Conservation (phyloP, 2,888 invertebrate genomes). For the Thecophora atra region DNA sequence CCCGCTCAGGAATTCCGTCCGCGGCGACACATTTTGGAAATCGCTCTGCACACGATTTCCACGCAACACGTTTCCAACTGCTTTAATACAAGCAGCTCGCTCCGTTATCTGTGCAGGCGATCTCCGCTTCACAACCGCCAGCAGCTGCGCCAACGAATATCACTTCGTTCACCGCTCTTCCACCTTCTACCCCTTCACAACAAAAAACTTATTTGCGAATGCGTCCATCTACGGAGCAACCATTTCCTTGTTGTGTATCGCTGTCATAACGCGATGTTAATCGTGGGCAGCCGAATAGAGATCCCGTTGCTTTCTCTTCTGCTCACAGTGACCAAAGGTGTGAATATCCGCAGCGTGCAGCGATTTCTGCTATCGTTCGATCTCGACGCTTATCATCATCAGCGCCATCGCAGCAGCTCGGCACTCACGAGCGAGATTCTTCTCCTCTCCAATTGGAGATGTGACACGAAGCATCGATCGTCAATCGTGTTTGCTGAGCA, state of each 20-base stretch:
- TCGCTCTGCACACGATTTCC: conserved; percentile 2
- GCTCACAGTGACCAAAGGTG: conserved; percentile 18
- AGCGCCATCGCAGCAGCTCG: not conserved
- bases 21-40: conserved; percentile 6
- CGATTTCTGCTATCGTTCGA: conserved; percentile 8
- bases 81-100: not conserved
- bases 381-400: not conserved
- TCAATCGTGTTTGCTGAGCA: not conserved
- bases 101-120: conserved; percentile 17
- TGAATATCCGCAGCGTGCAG: conserved; percentile 12
- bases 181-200: not conserved
- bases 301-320: conserved; percentile 12
- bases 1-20: not conserved
- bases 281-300: conserved; percentile 3
- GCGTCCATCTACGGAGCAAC: conserved; percentile 19
- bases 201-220: conserved; percentile 13
- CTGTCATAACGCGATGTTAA: conserved; percentile 30
- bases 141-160: too few species aligned
- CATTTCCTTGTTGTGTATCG: conserved; percentile 25
- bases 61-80: not conserved
- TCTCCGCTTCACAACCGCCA: not conserved
- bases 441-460: too few species aligned
- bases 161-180: not conserved
- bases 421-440: too few species aligned
- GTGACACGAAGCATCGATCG: not conserved